Percentiles rank a stretch among this genome's conserved stretches.
Conservation (phyloP, 2,113 vertebrate genomes). For the Tyto alba region DNA sequence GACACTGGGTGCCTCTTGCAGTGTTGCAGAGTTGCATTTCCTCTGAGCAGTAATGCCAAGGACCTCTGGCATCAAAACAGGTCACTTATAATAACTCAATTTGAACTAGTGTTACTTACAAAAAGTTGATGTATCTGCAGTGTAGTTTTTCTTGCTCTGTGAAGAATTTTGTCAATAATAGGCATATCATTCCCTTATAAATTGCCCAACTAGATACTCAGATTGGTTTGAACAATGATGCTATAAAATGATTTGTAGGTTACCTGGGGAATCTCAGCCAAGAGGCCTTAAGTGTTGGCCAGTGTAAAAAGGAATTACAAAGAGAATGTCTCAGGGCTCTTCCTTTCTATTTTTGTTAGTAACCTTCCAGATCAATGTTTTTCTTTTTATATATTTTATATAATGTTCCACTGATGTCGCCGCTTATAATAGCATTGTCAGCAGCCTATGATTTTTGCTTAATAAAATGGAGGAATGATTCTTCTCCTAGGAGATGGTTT, state of each 20-base stretch:
- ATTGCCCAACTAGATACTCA: background rate
- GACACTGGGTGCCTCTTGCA: background rate
- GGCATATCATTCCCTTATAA: background rate
- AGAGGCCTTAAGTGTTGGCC: background rate
- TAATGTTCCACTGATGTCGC: background rate
- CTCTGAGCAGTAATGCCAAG: background rate
- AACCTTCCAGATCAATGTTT: background rate
- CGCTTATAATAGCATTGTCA: background rate
- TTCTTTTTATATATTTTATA: background rate
- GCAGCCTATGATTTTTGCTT: background rate
- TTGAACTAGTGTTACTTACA: background rate
- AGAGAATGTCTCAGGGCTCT: background rate
- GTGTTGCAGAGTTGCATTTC: background rate
- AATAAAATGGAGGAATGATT: conserved; percentile 12
- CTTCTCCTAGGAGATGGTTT: background rate
- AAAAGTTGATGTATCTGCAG: background rate
- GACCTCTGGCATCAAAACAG: background rate
- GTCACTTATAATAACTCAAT: background rate
- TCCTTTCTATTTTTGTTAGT: background rate
- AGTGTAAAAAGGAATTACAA: background rate
- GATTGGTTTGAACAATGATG: background rate
- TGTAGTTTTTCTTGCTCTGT: background rate
- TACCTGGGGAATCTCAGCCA: background rate
- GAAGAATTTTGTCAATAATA: background rate
- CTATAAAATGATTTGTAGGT: background rate